Percentiles rank a stretch among this genome's conserved stretches.
These are phyloP conservation scores for Manacus vitellinus DNA, from an alignment of 2,113 vertebrate species.

Conservation along the genomic window DNA sequence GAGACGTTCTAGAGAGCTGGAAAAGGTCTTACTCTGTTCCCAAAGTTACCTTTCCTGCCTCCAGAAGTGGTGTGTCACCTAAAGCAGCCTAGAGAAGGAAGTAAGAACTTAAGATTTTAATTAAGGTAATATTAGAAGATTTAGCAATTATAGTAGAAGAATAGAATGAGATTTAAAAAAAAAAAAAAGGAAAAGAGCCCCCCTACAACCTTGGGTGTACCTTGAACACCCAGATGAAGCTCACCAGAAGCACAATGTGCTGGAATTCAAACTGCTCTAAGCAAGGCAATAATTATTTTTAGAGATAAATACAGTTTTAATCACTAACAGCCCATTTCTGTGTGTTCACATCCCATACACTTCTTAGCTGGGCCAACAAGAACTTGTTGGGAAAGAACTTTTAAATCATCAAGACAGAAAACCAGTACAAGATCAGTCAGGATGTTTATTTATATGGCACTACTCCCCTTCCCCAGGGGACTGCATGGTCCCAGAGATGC, in stretches of 20 bases:
- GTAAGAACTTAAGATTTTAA: neutral
- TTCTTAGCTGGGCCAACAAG: neutral
- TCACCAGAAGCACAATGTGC: neutral
- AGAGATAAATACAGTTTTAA: neutral
- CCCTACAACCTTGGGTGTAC: too few relatives aligned
- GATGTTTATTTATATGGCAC: neutral
- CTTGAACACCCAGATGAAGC: neutral
- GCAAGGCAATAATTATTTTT: neutral
- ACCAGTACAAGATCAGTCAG: neutral
- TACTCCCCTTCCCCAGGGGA: neutral
- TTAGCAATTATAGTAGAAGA: neutral
- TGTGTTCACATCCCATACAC: too few relatives aligned
- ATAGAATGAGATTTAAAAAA: neutral
- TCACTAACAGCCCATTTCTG: neutral
- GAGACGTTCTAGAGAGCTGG: neutral
- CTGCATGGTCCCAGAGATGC: neutral
- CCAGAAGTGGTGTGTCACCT: neutral
- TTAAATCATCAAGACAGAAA: neutral
- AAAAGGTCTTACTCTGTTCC: neutral
- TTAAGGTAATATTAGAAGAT: neutral
- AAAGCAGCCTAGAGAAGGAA: neutral
- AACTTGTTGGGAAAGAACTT: neutral
- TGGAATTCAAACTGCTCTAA: neutral
- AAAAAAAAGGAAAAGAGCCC: neutral
- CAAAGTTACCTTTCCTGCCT: neutral